Evolutionary conservation across 2,797 vertebrate genomes (phyloP).

Genomic region (Orientallactaga sibirica): DNA sequence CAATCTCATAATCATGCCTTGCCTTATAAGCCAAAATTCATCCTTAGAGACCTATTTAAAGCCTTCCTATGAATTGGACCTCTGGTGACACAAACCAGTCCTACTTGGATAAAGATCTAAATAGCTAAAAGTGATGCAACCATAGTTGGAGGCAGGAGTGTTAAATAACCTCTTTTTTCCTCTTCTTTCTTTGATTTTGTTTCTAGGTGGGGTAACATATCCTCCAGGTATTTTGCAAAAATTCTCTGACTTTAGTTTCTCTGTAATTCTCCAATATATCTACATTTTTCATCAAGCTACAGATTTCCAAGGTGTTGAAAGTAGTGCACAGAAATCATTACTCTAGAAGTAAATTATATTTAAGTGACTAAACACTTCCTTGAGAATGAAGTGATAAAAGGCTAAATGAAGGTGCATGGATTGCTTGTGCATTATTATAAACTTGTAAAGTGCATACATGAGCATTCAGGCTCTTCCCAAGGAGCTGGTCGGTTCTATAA

Average conservation of each 20-base stretch:
- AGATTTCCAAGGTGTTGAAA: conserved; percentile 46
- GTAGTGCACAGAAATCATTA: neutral
- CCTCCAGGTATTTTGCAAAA: neutral
- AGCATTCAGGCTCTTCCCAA: conserved; percentile 52
- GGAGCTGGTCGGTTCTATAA: conserved; percentile 21
- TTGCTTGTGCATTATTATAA: neutral
- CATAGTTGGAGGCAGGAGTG: neutral
- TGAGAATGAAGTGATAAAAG: conserved; percentile 38
- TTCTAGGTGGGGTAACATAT: neutral
- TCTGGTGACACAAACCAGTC: neutral
- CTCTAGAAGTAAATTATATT: conserved; percentile 45
- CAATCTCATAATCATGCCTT: neutral
- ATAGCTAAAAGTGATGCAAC: neutral
- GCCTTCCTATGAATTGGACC: neutral
- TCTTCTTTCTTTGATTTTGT: neutral
- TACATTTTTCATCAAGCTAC: neutral
- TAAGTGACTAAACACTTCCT: conserved; percentile 45
- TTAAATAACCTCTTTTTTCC: neutral
- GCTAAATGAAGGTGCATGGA: conserved; percentile 54
- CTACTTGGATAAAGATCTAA: too few relatives aligned
- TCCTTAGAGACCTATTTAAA: too few relatives aligned
- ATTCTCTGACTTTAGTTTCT: neutral
- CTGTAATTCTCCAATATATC: neutral
- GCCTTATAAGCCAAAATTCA: neutral
- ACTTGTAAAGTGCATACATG: neutral